Base-by-base conservation (phyloP, 2,797 vertebrate species). In the Pseudomugil gertrudae region DNA sequence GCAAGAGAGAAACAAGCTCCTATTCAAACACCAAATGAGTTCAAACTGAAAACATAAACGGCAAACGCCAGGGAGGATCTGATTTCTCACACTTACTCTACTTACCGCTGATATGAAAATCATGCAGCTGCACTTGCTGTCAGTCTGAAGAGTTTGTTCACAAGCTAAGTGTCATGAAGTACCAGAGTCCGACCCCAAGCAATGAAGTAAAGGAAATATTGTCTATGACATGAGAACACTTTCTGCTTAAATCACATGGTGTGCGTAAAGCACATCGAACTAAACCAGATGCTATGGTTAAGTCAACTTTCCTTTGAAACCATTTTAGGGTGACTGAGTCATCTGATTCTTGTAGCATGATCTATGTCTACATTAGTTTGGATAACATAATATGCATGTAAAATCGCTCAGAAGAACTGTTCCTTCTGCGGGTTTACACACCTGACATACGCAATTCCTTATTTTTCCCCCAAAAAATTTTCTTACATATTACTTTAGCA, bases 271-370 rank as follows among this genome's bases (percentile, higher is more conserved):
- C 30, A 67, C 59, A 57, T 29, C 64, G 57, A 78, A 59, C n/a
- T 32, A 40, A 74, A 78, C 61, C 89, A 88, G 81, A 88, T 88
- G 84, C 84, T 78, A 21, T 24, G 30, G 61, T 58, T 78, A 73
- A 85, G 69, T 84, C 78, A 81, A 55, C 52, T 63, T 68, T 68
- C 58, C 38, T 66, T 29, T 79, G 72, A 83, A 81, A 85, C 71
- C 78, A 54, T 47, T 53, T 69, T 60, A 57, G 54, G 60, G 79
- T 76, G 66, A 60, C 55, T 71, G 72, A 70, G 66, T 87, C 72
- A 81, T 65, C 30, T 26, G 36, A 55, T 32, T 15, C 32, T 69
- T 38, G 33, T 40, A 60, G 24, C 33, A 40, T 43, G 57, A 35
- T 10, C 36, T 74, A 0, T 51, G 66, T 66, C 48, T 24, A 13